Percentiles rank a stretch among this genome's conserved stretches.
phyloP scores from a whole-genome alignment of 2,113 vertebrate genomes.

The Macrotus californicus region DNA sequence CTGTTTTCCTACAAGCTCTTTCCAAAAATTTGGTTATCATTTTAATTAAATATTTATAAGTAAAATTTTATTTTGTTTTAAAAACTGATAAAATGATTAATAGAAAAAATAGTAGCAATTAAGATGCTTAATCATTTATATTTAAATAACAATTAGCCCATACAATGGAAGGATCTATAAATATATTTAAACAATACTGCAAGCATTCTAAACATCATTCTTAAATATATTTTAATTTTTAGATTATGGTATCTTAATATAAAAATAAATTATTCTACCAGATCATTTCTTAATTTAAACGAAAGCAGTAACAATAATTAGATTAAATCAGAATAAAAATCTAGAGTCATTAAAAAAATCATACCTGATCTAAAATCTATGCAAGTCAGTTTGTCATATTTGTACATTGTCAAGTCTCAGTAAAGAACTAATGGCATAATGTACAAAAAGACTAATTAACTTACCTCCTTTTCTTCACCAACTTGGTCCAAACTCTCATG shows the following conservation, averaged over 20 bases:
- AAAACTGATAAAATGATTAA: slow-evolving; percentile 25
- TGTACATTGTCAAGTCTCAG: not conserved
- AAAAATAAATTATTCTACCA: slow-evolving; percentile 4
- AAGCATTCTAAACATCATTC: slow-evolving; percentile 19
- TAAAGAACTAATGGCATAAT: not conserved
- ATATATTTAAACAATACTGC: not conserved
- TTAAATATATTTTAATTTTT: not conserved
- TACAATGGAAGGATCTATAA: not conserved
- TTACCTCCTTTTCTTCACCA: slow-evolving; percentile 97
- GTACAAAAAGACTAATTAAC: not conserved
- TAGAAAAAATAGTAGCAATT: not conserved
- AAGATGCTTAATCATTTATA: not conserved
- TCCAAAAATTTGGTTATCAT: not conserved
- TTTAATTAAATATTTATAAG: not conserved
- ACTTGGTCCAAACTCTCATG: slow-evolving; percentile 93
- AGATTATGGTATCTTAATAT: slow-evolving; percentile 28
- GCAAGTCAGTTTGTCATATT: not conserved
- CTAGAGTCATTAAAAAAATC: not conserved
- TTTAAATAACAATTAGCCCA: not conserved
- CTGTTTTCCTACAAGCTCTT: not conserved
- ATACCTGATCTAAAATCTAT: slow-evolving; percentile 14
- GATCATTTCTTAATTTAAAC: slow-evolving; percentile 24
- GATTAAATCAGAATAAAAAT: slow-evolving; percentile 14
- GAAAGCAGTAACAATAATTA: not conserved
- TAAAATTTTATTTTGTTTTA: not conserved